Percentiles rank a stretch among this genome's conserved stretches.
These are phyloP conservation scores for Notamacropus eugenii DNA, from an alignment of 2,797 vertebrate genomes.

Conservation along the genomic window DNA sequence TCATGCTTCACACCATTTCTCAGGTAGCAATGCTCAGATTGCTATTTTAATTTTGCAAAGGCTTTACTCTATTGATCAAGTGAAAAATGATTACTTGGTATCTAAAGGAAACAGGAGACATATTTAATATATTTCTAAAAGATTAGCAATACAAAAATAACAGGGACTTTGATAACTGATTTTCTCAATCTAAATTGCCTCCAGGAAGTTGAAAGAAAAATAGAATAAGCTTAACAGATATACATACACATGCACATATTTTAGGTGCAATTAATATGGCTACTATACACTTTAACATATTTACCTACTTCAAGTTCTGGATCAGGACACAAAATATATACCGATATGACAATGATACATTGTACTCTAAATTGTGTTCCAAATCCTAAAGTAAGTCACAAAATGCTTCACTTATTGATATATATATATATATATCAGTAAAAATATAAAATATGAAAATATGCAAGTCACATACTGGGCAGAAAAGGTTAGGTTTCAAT, in stretches of 20 bases:
- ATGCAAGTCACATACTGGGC: background rate
- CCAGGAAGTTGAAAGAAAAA: background rate
- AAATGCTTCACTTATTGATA: background rate
- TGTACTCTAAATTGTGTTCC: background rate
- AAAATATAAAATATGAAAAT: background rate
- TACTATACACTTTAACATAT: slow-evolving; percentile 60
- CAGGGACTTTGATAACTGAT: background rate
- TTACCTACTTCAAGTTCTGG: slow-evolving; percentile 47
- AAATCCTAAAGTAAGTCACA: background rate
- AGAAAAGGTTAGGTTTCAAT: background rate
- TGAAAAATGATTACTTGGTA: slow-evolving; percentile 50
- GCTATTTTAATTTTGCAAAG: slow-evolving; percentile 51
- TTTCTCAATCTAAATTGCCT: background rate
- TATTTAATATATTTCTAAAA: background rate
- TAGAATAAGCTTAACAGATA: slow-evolving; percentile 9
- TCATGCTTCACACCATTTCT: background rate
- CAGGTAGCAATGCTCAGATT: slow-evolving; percentile 10
- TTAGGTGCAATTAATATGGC: background rate
- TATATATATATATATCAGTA: background rate
- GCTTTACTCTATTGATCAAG: slow-evolving; percentile 25
- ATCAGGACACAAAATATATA: slow-evolving; percentile 5
- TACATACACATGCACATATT: slow-evolving; percentile 33
- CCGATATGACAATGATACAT: background rate
- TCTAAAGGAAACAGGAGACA: background rate
- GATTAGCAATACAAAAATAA: background rate